Percentiles rank a stretch among this genome's conserved stretches.
These are phyloP conservation scores for Channa argus DNA, from an alignment of 2,113 vertebrate genomes.

Conservation along the genomic window DNA sequence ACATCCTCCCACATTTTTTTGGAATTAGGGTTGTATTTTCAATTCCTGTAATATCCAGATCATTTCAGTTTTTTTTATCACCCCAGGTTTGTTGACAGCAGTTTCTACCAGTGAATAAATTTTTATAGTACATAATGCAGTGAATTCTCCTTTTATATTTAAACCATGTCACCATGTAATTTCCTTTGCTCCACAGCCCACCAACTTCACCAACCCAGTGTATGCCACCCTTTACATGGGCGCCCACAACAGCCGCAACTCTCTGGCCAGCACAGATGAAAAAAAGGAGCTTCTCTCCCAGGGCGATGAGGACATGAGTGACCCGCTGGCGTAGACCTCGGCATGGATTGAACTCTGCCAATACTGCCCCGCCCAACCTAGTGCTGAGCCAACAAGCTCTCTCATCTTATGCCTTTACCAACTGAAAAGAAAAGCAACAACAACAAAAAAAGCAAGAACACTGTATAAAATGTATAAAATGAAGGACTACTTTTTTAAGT, in stretches of 20 bases:
- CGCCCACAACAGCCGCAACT: constrained; percentile 94
- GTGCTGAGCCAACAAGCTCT: constrained; percentile 58
- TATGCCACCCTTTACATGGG: constrained; percentile 99
- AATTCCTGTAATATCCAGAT: no score
- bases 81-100: no score
- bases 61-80: no score
- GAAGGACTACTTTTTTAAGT: constrained; percentile 99
- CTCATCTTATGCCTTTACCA: constrained; percentile 82
- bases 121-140: background rate
- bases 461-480: constrained; percentile 99
- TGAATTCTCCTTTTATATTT: background rate
- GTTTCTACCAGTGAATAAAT: background rate
- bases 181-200: constrained; percentile 84
- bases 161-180: constrained; percentile 33
- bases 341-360: constrained; percentile 55
- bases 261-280: constrained; percentile 96
- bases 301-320: constrained; percentile 92
- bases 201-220: constrained; percentile 98
- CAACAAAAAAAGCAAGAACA: constrained; percentile 77
- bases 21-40: no score
- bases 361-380: constrained; percentile 48
- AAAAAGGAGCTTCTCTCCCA: constrained; percentile 95
- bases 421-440: constrained; percentile 80
- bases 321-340: constrained; percentile 90
- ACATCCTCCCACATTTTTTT: no score